Percentiles rank a stretch among this genome's conserved stretches.
These are phyloP conservation scores for Neolamprologus tretocephalus DNA, from an alignment of 2,113 vertebrate genomes.

Conservation along the genomic window DNA sequence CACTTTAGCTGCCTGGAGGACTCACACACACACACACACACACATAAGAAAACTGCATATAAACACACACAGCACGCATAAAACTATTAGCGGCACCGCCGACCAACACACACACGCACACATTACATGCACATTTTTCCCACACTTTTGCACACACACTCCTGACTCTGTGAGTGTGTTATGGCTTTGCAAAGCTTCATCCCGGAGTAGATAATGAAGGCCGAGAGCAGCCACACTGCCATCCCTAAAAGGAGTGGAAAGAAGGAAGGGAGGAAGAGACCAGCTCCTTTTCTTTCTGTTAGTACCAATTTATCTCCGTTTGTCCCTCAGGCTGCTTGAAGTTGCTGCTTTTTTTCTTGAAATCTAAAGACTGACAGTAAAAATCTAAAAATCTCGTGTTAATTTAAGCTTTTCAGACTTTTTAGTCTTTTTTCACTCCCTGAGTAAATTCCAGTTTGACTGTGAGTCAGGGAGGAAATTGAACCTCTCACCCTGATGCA, in stretches of 20 bases:
- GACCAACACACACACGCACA: neutral
- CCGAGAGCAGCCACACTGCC: neutral
- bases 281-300: neutral
- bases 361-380: neutral
- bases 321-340: neutral
- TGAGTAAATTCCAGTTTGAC: neutral
- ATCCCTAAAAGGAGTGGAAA: slow-evolving; percentile 48
- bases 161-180: neutral
- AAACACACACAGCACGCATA: neutral
- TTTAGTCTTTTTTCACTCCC: neutral
- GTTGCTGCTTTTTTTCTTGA: neutral
- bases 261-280: neutral
- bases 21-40: neutral
- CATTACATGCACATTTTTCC: neutral
- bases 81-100: neutral
- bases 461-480: neutral
- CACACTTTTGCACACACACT: neutral
- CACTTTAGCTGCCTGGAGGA: slow-evolving; percentile 1
- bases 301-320: neutral
- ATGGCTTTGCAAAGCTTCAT: neutral
- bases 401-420: neutral
- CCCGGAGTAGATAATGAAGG: neutral
- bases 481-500: neutral
- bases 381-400: neutral
- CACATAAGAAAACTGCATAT: neutral